Base-by-base conservation (phyloP, 2,113 vertebrate species). In the Centropus unirufus region DNA sequence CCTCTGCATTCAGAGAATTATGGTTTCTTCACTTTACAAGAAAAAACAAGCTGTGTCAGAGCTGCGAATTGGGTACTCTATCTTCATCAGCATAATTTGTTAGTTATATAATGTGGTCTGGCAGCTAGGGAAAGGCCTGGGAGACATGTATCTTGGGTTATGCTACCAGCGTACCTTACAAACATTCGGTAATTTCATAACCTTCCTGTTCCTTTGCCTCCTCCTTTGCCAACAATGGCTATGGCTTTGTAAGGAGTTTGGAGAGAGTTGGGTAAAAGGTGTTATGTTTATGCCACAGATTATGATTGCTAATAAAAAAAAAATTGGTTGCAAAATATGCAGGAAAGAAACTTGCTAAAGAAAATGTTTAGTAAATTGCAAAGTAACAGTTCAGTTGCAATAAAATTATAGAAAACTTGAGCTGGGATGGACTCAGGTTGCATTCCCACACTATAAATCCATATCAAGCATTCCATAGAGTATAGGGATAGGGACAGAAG, bases 41-140 rank as follows among this genome's bases (percentile, higher is more conserved):
- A 89, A 54, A 87, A 83, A 92, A 42, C 6, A 87, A 19, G 47
- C n/a, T 52, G 7, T 55, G 30, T 78, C 44, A 92, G 66, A 73
- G 6, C 34, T 90, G n/a, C 1, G 5, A 87, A 68, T 36, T 70
- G 39, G 32, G 40, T 86, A 69, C 54, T 92, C 49, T 21, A 44
- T 62, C 55, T 75, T 80, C 47, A 64, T 82, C 58, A 82, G 46
- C 47, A 68, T 90, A 90, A 92, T 87, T 80, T 92, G 21, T 61
- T 69, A 61, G 13, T 64, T 68, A 93, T 90, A 88, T 81, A 86
- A 42, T 58, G 52, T 86, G 61, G 47, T 93, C 51, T 93, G 80
- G 61, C 72, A 93, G 32, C 20, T 64, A 59, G 19, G 15, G 5
- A 83, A 86, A 79, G 51, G 51, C 36, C 39, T 83, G 67, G 36